Base-by-base conservation (phyloP, 2,888 invertebrate genomes). In the Scrobipalpa atriplicella region DNA sequence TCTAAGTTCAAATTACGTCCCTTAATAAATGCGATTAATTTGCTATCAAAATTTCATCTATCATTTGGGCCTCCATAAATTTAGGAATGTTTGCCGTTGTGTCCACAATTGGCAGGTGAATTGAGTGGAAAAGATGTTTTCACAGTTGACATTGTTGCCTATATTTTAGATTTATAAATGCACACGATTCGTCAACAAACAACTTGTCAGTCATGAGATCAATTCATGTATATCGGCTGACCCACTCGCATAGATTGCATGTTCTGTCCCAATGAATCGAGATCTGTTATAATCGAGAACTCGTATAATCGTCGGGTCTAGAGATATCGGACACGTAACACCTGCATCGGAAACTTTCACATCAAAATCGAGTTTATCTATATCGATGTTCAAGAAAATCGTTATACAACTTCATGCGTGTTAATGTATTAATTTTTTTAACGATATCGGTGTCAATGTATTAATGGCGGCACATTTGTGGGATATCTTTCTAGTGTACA, bases 321-420 rank as follows among this genome's bases (percentile, higher is more conserved):
- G 77, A 80, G 73, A 80, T 78, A 74, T 77, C 68, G 66, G 66
- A 75, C 78, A 75, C 83, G 81, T 85, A 87, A 87, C 84, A 83
- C 84, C 79, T 83, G 82, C 74, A 77, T 76, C 73, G 72, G 73
- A 58, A 77, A 87, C 90, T 90, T 90, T 90, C 88, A 84, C 88
- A 83, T 82, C 75, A 82, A 85, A 85, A 83, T 84, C 79, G 82
- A 80, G 81, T 81, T 79, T 78, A 77, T 77, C 74, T 76, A 78
- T 75, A 77, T 77, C 74, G 77, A 78, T 75, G 75, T 81, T 83
- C 81, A 80, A 83, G 83, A 85, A 82, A 85, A 84, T 78, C 75
- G 80, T 89, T 89, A 86, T 85, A 85, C 84, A 88, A 87, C 79
- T 75, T 74, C 77, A 77, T 77, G 75, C 78, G 78, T 79, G 78